Evolutionary conservation across 2,113 vertebrate species (phyloP), one percentile per base, ranked within the genome.

Genomic region (Scopus umbretta): DNA sequence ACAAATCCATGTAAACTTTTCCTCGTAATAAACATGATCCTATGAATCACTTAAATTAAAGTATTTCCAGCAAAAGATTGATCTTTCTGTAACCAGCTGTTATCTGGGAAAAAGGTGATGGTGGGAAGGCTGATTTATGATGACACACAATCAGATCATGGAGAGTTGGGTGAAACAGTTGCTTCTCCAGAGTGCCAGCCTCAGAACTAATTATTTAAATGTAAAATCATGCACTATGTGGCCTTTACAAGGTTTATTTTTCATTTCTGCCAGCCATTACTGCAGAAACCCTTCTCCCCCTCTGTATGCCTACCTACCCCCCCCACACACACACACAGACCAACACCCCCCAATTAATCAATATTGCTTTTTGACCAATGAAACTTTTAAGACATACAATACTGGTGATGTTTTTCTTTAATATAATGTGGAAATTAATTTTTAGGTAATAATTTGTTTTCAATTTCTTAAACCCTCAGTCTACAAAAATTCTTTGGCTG

Each of bases 21-120:
- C 42, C 56, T 68, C 30, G 29, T 58, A 90, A 94, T 58, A 47
- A 92, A 43, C 42, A 49, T 11, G 59, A 27, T 62, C 59, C 55
- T 18, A 59, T 84, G 75, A 93, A 90, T 95, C 90, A 95, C 71
- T 92, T 80, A 45, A 83, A 90, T 84, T 42, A 29, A 84, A 59
- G 52, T 25, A 52, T 78, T 96, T 96, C 82, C 86, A 83, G 75
- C 59, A 80, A 83, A 95, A 90, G 88, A 80, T 12, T 36, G 62
- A 86, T 94, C 72, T 71, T 68, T 71, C 30, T 40, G 55, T 59
- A 50, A 52, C 8, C n/a, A 56, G n/a, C 36, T 93, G 36, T 73
- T 93, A 53, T 42, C 42, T 91, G 68, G 53, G 47, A 38, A 66
- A 34, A 68, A 83, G 68, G 36, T 53, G 47, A 50, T 66, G 75